Base-by-base conservation (phyloP, 2,888 invertebrate species). In the Caenorhabditis zanzibari region DNA sequence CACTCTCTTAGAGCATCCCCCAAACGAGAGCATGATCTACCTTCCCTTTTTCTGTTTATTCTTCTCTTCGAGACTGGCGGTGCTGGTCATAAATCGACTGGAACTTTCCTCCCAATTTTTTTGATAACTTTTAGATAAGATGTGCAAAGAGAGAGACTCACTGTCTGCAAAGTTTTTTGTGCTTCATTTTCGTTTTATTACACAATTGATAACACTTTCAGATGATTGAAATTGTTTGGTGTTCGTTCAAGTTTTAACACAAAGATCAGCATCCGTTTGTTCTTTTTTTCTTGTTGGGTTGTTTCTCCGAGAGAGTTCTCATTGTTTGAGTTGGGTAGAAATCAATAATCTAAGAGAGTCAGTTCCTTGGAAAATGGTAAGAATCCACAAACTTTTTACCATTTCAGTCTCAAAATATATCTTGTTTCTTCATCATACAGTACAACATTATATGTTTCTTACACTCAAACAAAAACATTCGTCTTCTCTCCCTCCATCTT, bases 81-180 rank as follows among this genome's bases (percentile, higher is more conserved):
- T 66, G 66, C 66, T 66, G 66, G 66, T 66, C 66, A 66, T 66
- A 66, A 66, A 66, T 66, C 66, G 66, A 52, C 66, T 66, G 66
- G 66, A 66, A 66, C 66, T 66, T 44, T 49, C 52, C 22, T 66
- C 66, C 22, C 44, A 35, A 14, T 47, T 58, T 28, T 44, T 64
- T 22, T 49, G 32, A 64, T 28, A 64, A 64, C 19, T 64, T 32
- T 49, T 63, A 47, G 41, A 44, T 28, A 63, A 28, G 44, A 63
- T 32, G 32, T 32, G 61, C 9, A 22, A 24, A 44, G 44, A 44
- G 44, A 44, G 24, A 44, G 44, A 44, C 63, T 63, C 16, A 28
- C 44, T 63, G 63, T 47, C 63, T 63, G 63, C 63, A 63, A 28
- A 63, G 41, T 63, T 26, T 22, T 38, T 35, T 47, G 47, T 58